phyloP scores from a whole-genome alignment of 2,797 vertebrate species.

The Macropodus opercularis region DNA sequence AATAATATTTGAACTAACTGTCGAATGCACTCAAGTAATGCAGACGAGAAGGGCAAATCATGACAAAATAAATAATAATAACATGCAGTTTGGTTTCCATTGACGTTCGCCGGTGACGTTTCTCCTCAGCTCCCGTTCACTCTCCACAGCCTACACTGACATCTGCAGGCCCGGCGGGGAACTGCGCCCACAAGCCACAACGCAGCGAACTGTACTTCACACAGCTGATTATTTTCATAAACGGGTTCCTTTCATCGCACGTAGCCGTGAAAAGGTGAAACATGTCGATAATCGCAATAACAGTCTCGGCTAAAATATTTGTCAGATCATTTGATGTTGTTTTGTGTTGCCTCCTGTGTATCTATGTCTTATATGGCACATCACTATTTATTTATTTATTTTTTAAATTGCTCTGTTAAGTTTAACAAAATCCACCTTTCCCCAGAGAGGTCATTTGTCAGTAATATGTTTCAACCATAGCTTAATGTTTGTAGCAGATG shows the following conservation, averaged over 20 bases:
- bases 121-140: slow-evolving; percentile 22
- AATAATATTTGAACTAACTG: background rate
- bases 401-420: too few species aligned
- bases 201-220: too few species aligned
- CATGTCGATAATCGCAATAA: too few species aligned
- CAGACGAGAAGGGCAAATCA: accelerated
- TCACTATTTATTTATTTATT: too few species aligned
- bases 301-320: too few species aligned
- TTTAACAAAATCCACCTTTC: background rate
- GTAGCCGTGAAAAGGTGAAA: too few species aligned
- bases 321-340: too few species aligned
- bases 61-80: background rate
- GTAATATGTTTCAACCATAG: too few species aligned
- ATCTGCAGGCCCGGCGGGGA: slow-evolving; percentile 39
- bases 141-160: slow-evolving; percentile 18
- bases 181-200: slow-evolving; percentile 26
- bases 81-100: background rate
- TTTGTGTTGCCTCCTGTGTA: too few species aligned
- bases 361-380: too few species aligned
- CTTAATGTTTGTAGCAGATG: background rate
- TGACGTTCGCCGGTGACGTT: slow-evolving; percentile 9
- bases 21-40: background rate
- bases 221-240: too few species aligned
- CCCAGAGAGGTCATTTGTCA: background rate
- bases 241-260: too few species aligned